Evolutionary conservation across 1,140 invertebrate species (phyloP), one percentile per base, ranked within the genome.

Genomic region (Forficula auricularia): DNA sequence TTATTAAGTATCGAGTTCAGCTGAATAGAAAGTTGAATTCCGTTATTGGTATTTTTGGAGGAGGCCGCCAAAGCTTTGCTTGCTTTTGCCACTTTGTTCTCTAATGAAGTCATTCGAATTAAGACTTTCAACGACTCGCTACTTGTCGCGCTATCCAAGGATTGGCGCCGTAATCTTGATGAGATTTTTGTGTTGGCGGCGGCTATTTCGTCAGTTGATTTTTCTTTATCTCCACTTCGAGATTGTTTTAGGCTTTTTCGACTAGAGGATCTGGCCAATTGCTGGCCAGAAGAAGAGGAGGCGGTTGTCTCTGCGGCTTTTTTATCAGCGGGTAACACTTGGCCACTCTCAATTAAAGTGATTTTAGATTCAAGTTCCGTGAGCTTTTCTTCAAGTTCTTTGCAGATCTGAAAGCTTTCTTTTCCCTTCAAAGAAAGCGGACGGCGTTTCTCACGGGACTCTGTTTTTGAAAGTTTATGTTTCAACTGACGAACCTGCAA

Each of bases 351-450:
- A 18, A 82, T 59, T 19, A 71, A 63, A 40, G 67, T 66, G 3
- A 85, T 77, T 61, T 82, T 83, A 37, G 70, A 72, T 60, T 88
- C 83, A 40, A 87, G 57, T 54, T 87, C 80, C 7, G 68, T 65
- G 12, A 88, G 61, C 56, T 87, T 87, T 19, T 81, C 75, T 56
- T 89, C 83, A 12, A 87, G 69, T 59, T 87, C 82, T 60, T 82
- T 82, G 3, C 77, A 73, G 38, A 85, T 70, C 6, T 75, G 73
- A 47, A 84, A 73, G 12, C 79, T 80, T 56, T 87, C 83, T 20
- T 67, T 65, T 19, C 79, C 80, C 60, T 87, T 87, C 16, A 89
- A 57, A 1, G 81, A 85, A 18, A 85, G 65, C 19, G 82, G 85
- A 39, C 84, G 65, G 43, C 83, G 63, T 48, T 84, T 79, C 48